Evolutionary conservation across 2,888 invertebrate species (phyloP).

Genomic region (Petrolisthes cinctipes): DNA sequence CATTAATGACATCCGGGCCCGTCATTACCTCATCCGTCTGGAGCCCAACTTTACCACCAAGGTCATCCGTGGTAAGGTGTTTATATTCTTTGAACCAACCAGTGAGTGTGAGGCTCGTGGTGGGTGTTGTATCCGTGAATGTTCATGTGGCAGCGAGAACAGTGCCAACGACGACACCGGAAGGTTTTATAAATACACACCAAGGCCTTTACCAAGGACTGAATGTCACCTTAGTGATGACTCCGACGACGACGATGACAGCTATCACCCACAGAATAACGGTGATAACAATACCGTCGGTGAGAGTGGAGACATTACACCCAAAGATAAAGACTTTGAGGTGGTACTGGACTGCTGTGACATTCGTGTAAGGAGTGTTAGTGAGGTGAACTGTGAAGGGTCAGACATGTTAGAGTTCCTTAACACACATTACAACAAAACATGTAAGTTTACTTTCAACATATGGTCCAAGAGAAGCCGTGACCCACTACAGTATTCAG

Average conservation of each 20-base stretch:
- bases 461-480: slow-evolving; percentile 24
- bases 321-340: slow-evolving; percentile 43
- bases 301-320: neutral
- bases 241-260: slow-evolving; percentile 1
- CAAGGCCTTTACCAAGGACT: neutral
- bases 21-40: slow-evolving; percentile 67
- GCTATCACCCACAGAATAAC: neutral
- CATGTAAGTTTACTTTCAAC: slow-evolving; percentile 12
- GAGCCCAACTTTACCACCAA: slow-evolving; percentile 65
- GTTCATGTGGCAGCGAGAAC: slow-evolving; percentile 24
- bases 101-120: slow-evolving; percentile 40
- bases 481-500: slow-evolving; percentile 60
- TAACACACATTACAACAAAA: slow-evolving; percentile 27
- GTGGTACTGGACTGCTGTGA: slow-evolving; percentile 66
- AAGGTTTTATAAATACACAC: neutral
- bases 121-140: slow-evolving; percentile 37
- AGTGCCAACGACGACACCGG: neutral
- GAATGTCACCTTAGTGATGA: neutral
- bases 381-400: slow-evolving; percentile 25
- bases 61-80: slow-evolving; percentile 64
- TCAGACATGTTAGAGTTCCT: slow-evolving; percentile 35
- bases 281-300: neutral
- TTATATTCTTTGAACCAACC: slow-evolving; percentile 66
- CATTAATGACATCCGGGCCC: slow-evolving; percentile 66
- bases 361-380: slow-evolving; percentile 57